Base-by-base conservation (phyloP, 53 echinoderm and acorn worm genomes). In the Crossaster papposus region DNA sequence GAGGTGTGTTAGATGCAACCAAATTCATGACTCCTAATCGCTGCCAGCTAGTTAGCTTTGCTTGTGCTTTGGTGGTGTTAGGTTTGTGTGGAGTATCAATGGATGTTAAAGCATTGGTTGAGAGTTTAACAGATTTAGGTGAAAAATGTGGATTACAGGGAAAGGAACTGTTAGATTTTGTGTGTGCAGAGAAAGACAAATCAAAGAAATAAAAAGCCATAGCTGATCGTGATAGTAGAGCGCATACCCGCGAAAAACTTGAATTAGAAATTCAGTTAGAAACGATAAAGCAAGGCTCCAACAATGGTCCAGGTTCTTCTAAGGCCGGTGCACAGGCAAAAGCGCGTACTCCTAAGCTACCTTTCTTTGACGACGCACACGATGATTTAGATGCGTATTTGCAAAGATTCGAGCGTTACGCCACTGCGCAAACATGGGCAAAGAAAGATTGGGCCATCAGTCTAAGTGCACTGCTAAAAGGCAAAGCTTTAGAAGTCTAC, bases 371-470 rank as follows among this genome's bases (percentile, higher is more conserved):
- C 54, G 89, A 89, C 22, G 32, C 30, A n/a, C 65, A 78, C 15
- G 89, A 89, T 33, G 64, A 89, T 44, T 51, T 89, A 58, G 89
- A 89, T 11, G 79, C 79, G 9, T 89, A 89, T 30, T 30, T 89
- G 20, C 30, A 64, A 65, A 30, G 89, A 0, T 89, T 79, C 38
- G 88, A 88, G n/a, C 55, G 78, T 9, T 88, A 88, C 62, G 80
- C 89, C 38, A 38, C 38, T 22, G 37, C 38, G 4, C 64, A 79
- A 51, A 30, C 35, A 4, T 89, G 80, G 80, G 74, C 30, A 30
- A 78, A 78, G 58, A 52, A n/a, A 2, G 20, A 78, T 7, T 88
- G 88, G 88, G 88, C 65, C 20, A 62, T 78, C 18, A 88, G 62
- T 78, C 17, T 78, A 2, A 78, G 88, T 3, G 78, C 88, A 4